These are phyloP conservation scores for Leptinotarsa rubiginosa DNA, from an alignment of 2,888 invertebrate genomes.

Conservation along the genomic window DNA sequence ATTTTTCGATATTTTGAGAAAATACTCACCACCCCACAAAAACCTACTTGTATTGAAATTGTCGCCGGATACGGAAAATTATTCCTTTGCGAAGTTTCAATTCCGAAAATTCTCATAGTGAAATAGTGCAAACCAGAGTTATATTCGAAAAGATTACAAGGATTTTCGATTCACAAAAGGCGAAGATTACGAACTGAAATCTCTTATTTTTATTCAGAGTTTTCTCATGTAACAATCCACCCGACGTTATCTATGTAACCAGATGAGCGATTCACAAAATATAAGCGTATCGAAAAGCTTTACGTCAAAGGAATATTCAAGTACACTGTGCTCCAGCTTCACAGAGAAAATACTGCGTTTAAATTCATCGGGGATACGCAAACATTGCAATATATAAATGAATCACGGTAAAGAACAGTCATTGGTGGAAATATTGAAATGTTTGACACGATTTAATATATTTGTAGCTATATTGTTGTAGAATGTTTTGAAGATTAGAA, in stretches of 20 bases:
- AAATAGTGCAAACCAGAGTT: slow-evolving; percentile 15
- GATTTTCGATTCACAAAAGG: slow-evolving; percentile 18
- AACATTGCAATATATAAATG: neutral
- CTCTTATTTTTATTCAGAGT: slow-evolving; percentile 20
- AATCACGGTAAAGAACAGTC: no score
- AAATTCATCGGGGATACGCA: neutral
- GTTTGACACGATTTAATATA: no score
- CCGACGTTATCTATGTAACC: slow-evolving; percentile 17
- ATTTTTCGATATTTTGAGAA: neutral
- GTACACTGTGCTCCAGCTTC: slow-evolving; percentile 18
- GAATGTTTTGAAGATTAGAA: no score
- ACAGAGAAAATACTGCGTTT: slow-evolving; percentile 1
- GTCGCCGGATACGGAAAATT: neutral
- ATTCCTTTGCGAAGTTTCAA: neutral
- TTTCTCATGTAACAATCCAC: slow-evolving; percentile 8
- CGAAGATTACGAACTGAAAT: slow-evolving; percentile 14
- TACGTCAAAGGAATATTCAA: slow-evolving; percentile 26
- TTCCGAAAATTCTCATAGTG: neutral
- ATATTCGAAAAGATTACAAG: neutral
- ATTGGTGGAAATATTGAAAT: no score
- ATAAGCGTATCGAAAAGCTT: slow-evolving; percentile 27
- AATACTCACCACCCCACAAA: neutral
- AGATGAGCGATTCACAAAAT: slow-evolving; percentile 29
- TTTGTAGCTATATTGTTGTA: no score
- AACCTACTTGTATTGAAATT: neutral